Conservation (phyloP, 1,140 invertebrate genomes). For the Orchesella cincta region DNA sequence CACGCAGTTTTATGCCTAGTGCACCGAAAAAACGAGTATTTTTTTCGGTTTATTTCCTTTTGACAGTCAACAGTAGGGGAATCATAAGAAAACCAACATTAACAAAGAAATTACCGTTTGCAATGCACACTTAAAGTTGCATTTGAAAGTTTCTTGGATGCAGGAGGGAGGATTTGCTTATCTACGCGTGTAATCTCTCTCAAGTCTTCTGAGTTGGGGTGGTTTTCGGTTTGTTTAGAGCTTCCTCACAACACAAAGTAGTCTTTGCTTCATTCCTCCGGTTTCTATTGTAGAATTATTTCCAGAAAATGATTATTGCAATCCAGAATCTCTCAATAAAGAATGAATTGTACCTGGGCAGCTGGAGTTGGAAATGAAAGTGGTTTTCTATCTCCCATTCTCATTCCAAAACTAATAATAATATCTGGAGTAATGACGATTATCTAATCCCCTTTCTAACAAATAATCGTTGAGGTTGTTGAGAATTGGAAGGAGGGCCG, state of each 20-base stretch:
- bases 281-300: not conserved
- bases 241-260: not conserved
- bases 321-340: too few species aligned
- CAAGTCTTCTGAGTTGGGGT: not conserved
- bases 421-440: too few species aligned
- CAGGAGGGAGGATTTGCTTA: conserved; percentile 5
- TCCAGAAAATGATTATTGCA: not conserved
- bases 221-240: not conserved
- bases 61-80: not conserved
- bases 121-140: not conserved
- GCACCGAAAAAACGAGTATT: conserved; percentile 13
- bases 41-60: conserved; percentile 6
- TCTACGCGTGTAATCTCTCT: conserved; percentile 7
- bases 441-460: too few species aligned
- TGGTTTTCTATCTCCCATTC: too few species aligned
- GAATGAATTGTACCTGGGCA: too few species aligned
- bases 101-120: not conserved
- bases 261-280: not conserved
- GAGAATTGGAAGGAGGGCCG: too few species aligned
- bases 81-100: not conserved
- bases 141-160: not conserved
- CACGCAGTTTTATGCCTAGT: too few species aligned
- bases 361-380: too few species aligned
- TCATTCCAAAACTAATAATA: too few species aligned
- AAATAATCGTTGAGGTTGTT: too few species aligned